These are phyloP conservation scores for Hesperia comma DNA, from an alignment of 2,888 invertebrate genomes.

Conservation along the genomic window DNA sequence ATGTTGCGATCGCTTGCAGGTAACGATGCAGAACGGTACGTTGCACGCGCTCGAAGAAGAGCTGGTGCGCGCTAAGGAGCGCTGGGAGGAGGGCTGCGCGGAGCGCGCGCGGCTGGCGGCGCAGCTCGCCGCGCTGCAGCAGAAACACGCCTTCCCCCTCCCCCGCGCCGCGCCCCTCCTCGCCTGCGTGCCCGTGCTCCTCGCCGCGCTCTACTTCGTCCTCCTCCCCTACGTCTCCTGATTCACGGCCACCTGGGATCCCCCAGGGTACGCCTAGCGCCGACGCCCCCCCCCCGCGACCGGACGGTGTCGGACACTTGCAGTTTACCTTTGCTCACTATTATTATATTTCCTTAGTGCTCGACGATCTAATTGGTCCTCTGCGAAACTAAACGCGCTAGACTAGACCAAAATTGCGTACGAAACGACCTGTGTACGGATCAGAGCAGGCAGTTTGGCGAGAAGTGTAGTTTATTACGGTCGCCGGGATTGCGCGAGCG, in stretches of 20 bases:
- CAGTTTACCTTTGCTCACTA: conserved; percentile 46
- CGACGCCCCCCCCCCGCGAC: conserved; percentile 38
- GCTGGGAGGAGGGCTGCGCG: conserved; percentile 86
- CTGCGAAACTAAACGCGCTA: too few species aligned
- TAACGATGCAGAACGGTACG: conserved; percentile 77
- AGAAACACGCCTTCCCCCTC: conserved; percentile 79
- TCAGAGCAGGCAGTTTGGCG: not conserved
- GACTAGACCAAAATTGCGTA: too few species aligned
- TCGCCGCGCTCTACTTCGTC: conserved; percentile 85
- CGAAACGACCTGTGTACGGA: not conserved
- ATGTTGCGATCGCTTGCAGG: conserved; percentile 43
- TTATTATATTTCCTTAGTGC: conserved; percentile 27
- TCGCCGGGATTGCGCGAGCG: conserved; percentile 28
- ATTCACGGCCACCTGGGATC: conserved; percentile 85
- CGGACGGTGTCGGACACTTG: conserved; percentile 34
- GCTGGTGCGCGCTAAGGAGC: conserved; percentile 88
- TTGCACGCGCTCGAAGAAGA: conserved; percentile 88
- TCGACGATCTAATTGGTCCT: not conserved
- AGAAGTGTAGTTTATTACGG: not conserved
- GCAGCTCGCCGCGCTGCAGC: conserved; percentile 84
- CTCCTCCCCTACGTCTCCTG: conserved; percentile 85
- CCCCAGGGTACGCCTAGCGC: conserved; percentile 75
- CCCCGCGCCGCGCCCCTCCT: conserved; percentile 83
- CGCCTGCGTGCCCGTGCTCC: conserved; percentile 83
- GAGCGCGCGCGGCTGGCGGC: conserved; percentile 85